Conservation (phyloP, 1,140 invertebrate genomes). For the Dolichoris vasculosae region DNA sequence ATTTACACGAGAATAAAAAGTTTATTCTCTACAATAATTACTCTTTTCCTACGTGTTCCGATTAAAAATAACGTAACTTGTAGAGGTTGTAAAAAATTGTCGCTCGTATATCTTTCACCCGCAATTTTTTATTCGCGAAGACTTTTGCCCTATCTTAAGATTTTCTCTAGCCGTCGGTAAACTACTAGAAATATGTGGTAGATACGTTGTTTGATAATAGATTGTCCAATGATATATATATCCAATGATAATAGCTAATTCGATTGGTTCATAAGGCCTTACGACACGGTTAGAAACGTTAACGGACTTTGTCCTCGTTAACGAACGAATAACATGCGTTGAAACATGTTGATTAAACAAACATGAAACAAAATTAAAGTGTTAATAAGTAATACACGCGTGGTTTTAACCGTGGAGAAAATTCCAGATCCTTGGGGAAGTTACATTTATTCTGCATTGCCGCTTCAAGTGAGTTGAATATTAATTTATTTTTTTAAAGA, state of each 20-base stretch:
- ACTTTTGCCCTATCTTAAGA: not conserved
- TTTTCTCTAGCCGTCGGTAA: not conserved
- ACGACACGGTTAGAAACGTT: not conserved
- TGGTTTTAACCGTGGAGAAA: not conserved
- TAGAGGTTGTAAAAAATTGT: no score
- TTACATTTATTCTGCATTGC: slow-evolving; percentile 10
- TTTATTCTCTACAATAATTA: no score
- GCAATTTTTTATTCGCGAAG: not conserved
- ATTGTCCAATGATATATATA: not conserved
- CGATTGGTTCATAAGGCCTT: not conserved
- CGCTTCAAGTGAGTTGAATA: slow-evolving; percentile 35
- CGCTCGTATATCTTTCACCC: not conserved
- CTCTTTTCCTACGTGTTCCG: no score
- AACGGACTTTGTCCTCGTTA: not conserved
- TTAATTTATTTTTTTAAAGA: not conserved
- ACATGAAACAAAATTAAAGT: no score
- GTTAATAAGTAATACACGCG: not conserved
- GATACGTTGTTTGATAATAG: not conserved
- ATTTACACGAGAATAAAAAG: not conserved
- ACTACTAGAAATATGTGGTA: not conserved
- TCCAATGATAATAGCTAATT: not conserved
- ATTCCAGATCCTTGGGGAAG: not conserved
- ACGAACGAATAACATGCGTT: not conserved
- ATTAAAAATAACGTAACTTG: no score
- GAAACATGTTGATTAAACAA: not conserved